Conservation (phyloP, 1,140 invertebrate species). For the Drosophila teissieri region DNA sequence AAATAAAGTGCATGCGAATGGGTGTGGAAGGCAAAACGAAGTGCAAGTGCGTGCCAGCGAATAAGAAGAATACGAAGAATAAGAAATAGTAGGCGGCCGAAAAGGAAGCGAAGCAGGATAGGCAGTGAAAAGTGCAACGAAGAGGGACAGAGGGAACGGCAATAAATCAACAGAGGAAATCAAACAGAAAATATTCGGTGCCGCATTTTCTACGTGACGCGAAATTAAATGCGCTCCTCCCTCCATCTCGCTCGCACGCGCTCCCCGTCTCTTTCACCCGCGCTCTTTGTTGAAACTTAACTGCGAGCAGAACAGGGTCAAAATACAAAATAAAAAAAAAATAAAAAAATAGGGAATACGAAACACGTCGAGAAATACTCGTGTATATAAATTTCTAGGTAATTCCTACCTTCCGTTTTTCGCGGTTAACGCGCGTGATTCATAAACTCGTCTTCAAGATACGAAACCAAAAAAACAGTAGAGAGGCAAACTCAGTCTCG, state of each 20-base stretch:
- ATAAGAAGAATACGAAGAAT: conserved; percentile 10
- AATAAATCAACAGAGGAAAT: conserved; percentile 16
- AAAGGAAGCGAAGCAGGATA: conserved; percentile 16
- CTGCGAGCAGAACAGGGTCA: conserved; percentile 78
- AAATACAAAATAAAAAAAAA: conserved; percentile 68
- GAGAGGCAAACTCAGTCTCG: conserved; percentile 14
- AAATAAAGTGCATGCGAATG: conserved; percentile 75
- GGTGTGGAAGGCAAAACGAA: conserved; percentile 33
- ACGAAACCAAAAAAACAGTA: conserved; percentile 15
- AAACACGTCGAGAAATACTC: conserved; percentile 37
- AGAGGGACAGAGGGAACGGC: conserved; percentile 17
- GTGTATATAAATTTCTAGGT: conserved; percentile 66
- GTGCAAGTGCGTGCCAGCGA: conserved; percentile 43
- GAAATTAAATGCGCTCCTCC: conserved; percentile 70
- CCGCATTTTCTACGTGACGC: conserved; percentile 63
- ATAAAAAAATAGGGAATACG: conserved; percentile 60
- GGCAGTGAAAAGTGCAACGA: conserved; percentile 30
- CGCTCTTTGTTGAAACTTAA: conserved; percentile 42
- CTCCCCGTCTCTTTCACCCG: neutral
- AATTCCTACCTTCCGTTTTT: conserved; percentile 55
- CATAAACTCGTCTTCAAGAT: conserved; percentile 50
- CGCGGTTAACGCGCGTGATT: conserved; percentile 76
- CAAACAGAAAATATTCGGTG: conserved; percentile 14
- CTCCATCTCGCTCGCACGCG: conserved; percentile 9
- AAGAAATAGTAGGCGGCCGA: neutral